phyloP scores from a whole-genome alignment of 30 jellyfish, hydroid and myxozoan species.

The Cassiopea andromeda region DNA sequence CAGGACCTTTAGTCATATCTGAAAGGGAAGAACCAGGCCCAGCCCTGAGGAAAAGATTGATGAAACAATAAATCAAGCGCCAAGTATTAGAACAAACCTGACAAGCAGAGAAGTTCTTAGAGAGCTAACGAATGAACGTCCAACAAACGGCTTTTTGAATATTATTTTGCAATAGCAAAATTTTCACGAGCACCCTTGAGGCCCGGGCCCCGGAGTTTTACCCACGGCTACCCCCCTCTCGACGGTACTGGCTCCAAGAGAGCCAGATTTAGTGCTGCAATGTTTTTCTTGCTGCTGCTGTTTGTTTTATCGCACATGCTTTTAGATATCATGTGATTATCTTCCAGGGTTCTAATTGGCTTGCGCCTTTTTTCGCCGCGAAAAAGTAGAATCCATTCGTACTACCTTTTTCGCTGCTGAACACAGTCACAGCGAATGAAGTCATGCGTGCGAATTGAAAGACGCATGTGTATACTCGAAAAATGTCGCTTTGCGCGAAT shows the following conservation, averaged over 20 bases:
- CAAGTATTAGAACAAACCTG: too few relatives aligned
- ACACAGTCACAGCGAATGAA: constrained; percentile 53
- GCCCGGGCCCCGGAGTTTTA: too few relatives aligned
- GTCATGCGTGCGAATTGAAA: constrained; percentile 26
- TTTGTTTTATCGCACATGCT: constrained; percentile 46
- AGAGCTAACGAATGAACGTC: constrained; percentile 35
- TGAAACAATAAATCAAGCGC: too few relatives aligned
- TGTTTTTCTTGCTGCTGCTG: constrained; percentile 57
- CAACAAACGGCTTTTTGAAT: constrained; percentile 18
- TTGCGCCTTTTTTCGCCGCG: constrained; percentile 53
- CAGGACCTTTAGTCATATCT: too few relatives aligned
- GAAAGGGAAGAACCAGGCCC: too few relatives aligned
- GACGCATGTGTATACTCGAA: constrained; percentile 45
- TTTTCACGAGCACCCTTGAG: too few relatives aligned
- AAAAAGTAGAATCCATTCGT: constrained; percentile 47
- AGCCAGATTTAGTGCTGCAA: constrained; percentile 38
- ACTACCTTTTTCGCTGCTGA: constrained; percentile 65
- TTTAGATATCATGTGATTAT: constrained; percentile 50
- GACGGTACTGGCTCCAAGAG: constrained; percentile 60
- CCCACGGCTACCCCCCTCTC: too few relatives aligned
- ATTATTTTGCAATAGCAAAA: too few relatives aligned
- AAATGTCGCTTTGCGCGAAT: background rate
- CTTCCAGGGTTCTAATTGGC: constrained; percentile 63
- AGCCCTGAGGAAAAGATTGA: too few relatives aligned
- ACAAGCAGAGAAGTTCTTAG: constrained; percentile 48